Conservation (phyloP, 2,797 vertebrate genomes). For the Somateria mollissima region DNA sequence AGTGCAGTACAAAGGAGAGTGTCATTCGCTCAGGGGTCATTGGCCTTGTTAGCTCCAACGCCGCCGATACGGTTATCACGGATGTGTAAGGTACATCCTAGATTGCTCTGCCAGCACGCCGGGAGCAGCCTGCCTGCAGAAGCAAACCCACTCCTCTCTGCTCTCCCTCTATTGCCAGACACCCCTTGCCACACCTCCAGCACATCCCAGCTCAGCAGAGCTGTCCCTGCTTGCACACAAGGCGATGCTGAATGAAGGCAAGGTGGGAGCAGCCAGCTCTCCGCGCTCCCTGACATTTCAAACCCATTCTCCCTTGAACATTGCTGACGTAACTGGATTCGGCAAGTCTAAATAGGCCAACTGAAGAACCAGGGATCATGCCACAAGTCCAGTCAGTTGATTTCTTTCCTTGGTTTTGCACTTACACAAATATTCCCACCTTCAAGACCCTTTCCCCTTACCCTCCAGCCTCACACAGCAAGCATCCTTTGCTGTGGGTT, state of each 20-base stretch:
- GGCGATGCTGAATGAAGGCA: rapidly evolving
- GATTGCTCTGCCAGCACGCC: not conserved
- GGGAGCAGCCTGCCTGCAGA: not conserved
- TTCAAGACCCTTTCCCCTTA: not conserved
- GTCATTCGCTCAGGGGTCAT: not conserved
- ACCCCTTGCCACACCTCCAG: rapidly evolving
- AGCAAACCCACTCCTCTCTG: too few species aligned
- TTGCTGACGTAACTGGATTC: rapidly evolving
- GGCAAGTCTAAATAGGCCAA: not conserved
- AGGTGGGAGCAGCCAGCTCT: not conserved
- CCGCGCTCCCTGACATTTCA: rapidly evolving
- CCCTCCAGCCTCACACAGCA: not conserved
- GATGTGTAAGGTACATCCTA: not conserved
- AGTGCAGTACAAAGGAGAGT: too few species aligned
- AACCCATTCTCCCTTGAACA: rapidly evolving
- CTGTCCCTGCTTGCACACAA: not conserved
- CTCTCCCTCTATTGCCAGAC: too few species aligned
- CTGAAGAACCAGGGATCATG: not conserved
- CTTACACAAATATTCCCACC: not conserved
- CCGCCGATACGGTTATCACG: not conserved
- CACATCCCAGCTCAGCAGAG: not conserved
- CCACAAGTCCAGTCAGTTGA: not conserved
- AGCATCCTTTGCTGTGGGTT: rapidly evolving
- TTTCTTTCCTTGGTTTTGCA: not conserved
- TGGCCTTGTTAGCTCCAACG: not conserved